Base-by-base conservation (phyloP, 2,113 vertebrate genomes). In the Seriola rivoliana region DNA sequence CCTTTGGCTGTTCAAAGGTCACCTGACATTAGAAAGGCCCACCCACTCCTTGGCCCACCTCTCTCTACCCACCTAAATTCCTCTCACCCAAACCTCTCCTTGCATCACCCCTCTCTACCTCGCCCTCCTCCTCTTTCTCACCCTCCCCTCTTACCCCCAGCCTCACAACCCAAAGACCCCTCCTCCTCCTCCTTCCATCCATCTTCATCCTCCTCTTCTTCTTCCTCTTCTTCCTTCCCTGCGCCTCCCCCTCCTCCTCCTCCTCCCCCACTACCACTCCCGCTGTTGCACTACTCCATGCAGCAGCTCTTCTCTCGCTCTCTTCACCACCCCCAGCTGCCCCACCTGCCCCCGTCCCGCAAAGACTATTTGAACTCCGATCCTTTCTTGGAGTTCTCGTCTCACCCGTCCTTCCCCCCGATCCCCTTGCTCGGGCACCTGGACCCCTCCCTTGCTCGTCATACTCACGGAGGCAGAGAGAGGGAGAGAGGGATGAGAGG, bases 211-310 rank as follows among this genome's bases (percentile, higher is more conserved):
- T 93, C 91, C 66, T 79, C 92, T 36, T 79, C 93, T 25, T 74
- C 91, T 11, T 74, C 87, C 74, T 86, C 94, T 1, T 78, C 87
- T 48, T 74, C 91, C 85, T 77, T 80, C 34, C 80, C 87, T 8
- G 74, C 65, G 0, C 80, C 91, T 55, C 77, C 93, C 29, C 68
- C 89, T 21, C 75, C 89, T 14, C 74, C 88, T 23, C 71, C 88
- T 3, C 85, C 89, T 2, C 80, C 93, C 29, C 74, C 93, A 16
- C 75, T 86, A 86, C 55, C 92, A 17, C 89, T 94, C 34, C 95
- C 95, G 0, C 86, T 96, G 14, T 93, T 96, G 50, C 95, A 95
- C 83, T 95, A 95, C 90, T 95, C 95, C 85, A 95, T 96, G 95
- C 95, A 96, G 92, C 94, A 95, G 63, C 93, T 96, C 66, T 96